Base-by-base conservation (phyloP, 2,888 invertebrate species). In the Rotaria sp. region DNA sequence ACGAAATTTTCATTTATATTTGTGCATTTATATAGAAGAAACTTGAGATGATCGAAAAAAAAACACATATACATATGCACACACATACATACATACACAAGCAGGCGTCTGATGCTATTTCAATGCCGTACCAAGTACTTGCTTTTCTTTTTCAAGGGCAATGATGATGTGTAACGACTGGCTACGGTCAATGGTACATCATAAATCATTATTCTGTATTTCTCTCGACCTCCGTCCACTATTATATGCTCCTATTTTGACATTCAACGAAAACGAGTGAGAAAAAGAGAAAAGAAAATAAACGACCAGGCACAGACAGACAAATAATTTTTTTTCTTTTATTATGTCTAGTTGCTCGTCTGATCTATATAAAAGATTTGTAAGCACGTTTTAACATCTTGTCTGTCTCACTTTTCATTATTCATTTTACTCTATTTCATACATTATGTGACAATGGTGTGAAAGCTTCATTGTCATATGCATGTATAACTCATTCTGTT, bases 371-470 rank as follows among this genome's bases (percentile, higher is more conserved):
- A 30, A 30, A 2, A 59, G 15, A n/a, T 13, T 59, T n/a, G 57
- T 30, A 59, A 59, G 57, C 57, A 59, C 57, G 57, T n/a, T 59
- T 59, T 30, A 59, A n/a, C n/a, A 59, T 59, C n/a, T 59, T 59
- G 57, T 59, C 57, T 21, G 57, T n/a, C 57, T 30, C 30, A n/a
- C n/a, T n/a, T 59, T 59, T 59, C 57, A n/a, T 59, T 30, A 59
- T 59, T n/a, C 11, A 30, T 30, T n/a, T 59, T n/a, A 30, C 8
- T 59, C 11, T 59, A 59, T 59, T 59, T 59, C 57, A 15, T 59
- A 30, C 57, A 59, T 59, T 59, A 59, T 59, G 57, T 59, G 57
- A 59, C 57, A 59, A 59, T 59, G n/a, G n/a, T 15, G 2, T 21
- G 57, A 59, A 59, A n/a, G 30, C 30, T 59, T 59, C 57, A 59